Percentiles rank a stretch among this genome's conserved stretches.
Conservation (phyloP, 2,888 invertebrate genomes). For the Scelioninae gen. 1 region DNA sequence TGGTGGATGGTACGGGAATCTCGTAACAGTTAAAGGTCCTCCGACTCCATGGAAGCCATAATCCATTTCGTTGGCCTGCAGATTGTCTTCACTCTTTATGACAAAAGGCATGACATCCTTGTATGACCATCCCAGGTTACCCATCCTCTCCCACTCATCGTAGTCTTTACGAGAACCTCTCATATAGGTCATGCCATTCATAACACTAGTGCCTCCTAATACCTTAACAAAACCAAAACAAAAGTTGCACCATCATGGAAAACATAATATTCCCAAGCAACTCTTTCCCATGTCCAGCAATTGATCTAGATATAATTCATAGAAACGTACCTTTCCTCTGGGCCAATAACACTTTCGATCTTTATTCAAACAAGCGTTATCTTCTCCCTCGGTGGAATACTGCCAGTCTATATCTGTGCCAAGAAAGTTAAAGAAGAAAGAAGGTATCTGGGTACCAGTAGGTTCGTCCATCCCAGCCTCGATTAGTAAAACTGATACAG, state of each 20-base stretch:
- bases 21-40: constrained; percentile 91
- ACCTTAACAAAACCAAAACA: constrained; percentile 85
- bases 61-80: constrained; percentile 89
- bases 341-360: constrained; percentile 92
- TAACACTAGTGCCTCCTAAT: constrained; percentile 95
- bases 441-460: constrained; percentile 94
- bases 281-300: neutral
- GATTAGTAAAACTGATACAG: constrained; percentile 89
- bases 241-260: neutral
- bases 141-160: constrained; percentile 93
- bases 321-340: constrained; percentile 89
- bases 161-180: constrained; percentile 94
- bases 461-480: constrained; percentile 95
- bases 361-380: constrained; percentile 90
- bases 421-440: constrained; percentile 94
- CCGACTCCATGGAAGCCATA: constrained; percentile 91
- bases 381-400: constrained; percentile 93
- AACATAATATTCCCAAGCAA: neutral
- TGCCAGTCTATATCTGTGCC: constrained; percentile 95
- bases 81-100: constrained; percentile 93
- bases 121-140: constrained; percentile 95
- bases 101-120: constrained; percentile 96
- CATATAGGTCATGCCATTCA: constrained; percentile 99
- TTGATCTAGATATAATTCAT: constrained; percentile 5
- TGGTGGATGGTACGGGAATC: constrained; percentile 94